Percentiles rank a stretch among this genome's conserved stretches.
phyloP scores from a whole-genome alignment of 1,140 invertebrate genomes.

The Tetramorium parvispinum region DNA sequence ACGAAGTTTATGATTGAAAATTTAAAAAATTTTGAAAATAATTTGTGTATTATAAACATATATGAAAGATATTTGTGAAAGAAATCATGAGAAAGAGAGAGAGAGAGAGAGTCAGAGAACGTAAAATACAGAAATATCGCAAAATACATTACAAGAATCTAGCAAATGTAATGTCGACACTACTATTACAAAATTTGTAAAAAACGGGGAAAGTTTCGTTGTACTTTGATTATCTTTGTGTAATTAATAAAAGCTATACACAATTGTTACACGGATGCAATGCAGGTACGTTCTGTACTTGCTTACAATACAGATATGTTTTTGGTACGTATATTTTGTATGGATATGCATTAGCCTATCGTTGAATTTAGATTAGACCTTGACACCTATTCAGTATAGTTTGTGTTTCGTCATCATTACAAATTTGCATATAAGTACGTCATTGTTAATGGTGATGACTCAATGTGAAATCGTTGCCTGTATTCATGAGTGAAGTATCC shows the following conservation, averaged over 20 bases:
- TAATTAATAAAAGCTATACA: background rate
- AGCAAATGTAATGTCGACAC: background rate
- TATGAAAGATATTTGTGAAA: background rate
- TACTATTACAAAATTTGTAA: background rate
- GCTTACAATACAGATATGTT: slow-evolving; percentile 19
- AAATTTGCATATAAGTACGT: slow-evolving; percentile 34
- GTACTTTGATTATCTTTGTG: background rate
- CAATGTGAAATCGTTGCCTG: background rate
- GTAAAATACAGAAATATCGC: background rate
- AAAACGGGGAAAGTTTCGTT: background rate
- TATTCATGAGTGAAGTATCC: background rate
- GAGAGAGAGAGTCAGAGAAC: too few species aligned
- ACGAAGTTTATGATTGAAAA: background rate
- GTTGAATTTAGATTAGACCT: slow-evolving; percentile 53
- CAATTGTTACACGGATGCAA: background rate
- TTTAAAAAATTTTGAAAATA: background rate
- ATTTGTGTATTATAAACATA: slow-evolving; percentile 2
- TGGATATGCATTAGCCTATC: background rate
- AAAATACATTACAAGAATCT: background rate
- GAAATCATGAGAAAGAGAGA: too few species aligned
- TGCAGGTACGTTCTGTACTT: slow-evolving; percentile 19
- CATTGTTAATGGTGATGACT: slow-evolving; percentile 13
- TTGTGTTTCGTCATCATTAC: slow-evolving; percentile 30
- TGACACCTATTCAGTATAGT: slow-evolving; percentile 55
- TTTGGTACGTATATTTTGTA: background rate